phyloP scores from a whole-genome alignment of 1,140 invertebrate genomes.

The Drosophila varians region DNA sequence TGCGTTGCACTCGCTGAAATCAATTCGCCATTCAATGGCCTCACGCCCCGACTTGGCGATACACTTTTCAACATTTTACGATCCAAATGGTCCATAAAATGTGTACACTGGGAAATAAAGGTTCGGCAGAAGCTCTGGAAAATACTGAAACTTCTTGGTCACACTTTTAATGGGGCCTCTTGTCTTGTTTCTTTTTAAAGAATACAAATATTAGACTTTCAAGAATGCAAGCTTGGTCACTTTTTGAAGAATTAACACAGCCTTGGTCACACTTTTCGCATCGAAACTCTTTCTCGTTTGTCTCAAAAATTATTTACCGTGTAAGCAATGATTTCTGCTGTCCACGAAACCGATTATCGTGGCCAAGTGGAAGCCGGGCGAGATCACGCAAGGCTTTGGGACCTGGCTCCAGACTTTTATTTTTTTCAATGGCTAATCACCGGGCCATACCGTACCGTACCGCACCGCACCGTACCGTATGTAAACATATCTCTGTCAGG shows the following conservation, averaged over 20 bases:
- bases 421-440: conserved; percentile 4
- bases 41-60: conserved; percentile 6
- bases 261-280: not conserved
- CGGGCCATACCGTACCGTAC: not conserved
- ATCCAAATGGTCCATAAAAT: not conserved
- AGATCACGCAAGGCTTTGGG: conserved; percentile 25
- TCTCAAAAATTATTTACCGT: not conserved
- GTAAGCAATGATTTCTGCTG: not conserved
- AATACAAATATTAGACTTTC: too few species aligned
- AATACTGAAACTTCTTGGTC: too few species aligned
- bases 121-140: too few species aligned
- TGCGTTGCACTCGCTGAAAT: conserved; percentile 27
- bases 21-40: not conserved
- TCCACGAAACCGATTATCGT: conserved; percentile 17
- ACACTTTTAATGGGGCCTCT: too few species aligned
- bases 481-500: conserved; percentile 11
- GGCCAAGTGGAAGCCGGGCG: not conserved
- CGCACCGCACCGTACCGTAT: not conserved
- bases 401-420: not conserved
- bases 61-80: conserved; percentile 10
- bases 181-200: too few species aligned
- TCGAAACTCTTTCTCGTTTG: too few species aligned
- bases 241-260: too few species aligned
- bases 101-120: not conserved
- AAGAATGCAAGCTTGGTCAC: not conserved